Evolutionary conservation across 2,113 vertebrate species (phyloP).

Genomic region (Turnix velox): DNA sequence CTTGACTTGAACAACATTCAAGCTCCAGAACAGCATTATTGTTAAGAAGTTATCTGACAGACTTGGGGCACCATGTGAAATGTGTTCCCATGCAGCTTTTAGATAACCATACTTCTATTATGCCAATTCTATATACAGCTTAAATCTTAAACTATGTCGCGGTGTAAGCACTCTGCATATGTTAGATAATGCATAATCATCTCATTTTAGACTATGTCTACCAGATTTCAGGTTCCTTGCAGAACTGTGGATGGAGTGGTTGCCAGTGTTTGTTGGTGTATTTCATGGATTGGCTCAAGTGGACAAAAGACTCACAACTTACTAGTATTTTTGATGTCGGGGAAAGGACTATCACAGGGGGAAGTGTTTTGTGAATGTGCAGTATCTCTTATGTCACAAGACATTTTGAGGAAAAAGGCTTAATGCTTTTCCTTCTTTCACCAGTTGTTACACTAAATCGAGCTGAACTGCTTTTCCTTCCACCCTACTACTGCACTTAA

Average conservation of each 20-base stretch:
- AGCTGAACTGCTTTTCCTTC: background rate
- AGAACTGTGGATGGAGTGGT: fast-evolving
- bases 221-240: background rate
- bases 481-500: background rate
- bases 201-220: background rate
- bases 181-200: background rate
- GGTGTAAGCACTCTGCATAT: background rate
- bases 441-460: background rate
- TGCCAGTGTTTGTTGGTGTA: background rate
- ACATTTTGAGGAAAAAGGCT: background rate
- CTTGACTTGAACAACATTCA: background rate
- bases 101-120: background rate
- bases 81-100: background rate
- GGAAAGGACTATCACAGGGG: background rate
- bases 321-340: background rate
- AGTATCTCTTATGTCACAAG: background rate
- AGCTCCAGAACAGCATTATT: background rate
- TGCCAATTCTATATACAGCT: background rate
- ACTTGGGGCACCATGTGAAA: background rate
- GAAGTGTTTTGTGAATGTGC: background rate
- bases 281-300: background rate
- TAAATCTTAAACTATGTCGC: background rate
- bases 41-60: background rate
- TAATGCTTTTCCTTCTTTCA: background rate
- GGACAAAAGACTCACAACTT: background rate